Conservation (phyloP, 2,797 vertebrate species). For the Diceros bicornis region DNA sequence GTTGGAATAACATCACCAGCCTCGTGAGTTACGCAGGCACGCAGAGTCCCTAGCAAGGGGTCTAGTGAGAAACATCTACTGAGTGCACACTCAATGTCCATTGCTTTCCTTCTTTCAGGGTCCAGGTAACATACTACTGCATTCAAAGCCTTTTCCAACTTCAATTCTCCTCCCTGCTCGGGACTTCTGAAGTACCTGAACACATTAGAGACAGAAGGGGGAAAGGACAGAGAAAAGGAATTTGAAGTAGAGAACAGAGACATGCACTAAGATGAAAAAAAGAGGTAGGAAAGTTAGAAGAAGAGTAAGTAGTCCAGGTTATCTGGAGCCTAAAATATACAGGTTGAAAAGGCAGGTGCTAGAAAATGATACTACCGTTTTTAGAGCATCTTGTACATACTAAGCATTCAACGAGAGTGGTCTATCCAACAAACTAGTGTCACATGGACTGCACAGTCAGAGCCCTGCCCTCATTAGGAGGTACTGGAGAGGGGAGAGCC, state of each 20-base stretch:
- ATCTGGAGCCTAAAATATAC: background rate
- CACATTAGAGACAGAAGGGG: conserved; percentile 26
- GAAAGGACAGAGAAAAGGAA: conserved; percentile 21
- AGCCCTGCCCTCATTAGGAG: background rate
- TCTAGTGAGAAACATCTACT: background rate
- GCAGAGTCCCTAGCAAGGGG: background rate
- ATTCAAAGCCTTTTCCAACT: conserved; percentile 3
- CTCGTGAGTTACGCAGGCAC: background rate
- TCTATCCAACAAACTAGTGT: background rate
- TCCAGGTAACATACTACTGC: background rate
- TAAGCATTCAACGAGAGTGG: background rate
- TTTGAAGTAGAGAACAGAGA: conserved; percentile 11
- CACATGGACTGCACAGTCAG: background rate
- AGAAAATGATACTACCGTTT: background rate
- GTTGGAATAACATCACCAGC: background rate
- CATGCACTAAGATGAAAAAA: background rate
- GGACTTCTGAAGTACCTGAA: conserved; percentile 24
- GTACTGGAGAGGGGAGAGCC: background rate
- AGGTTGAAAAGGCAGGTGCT: conserved; percentile 22
- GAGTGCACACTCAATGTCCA: background rate
- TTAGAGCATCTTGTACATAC: background rate
- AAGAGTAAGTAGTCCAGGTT: background rate
- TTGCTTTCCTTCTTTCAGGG: conserved; percentile 3
- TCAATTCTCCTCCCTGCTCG: background rate
- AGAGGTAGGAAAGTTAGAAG: conserved; percentile 18